phyloP scores from a whole-genome alignment of 2,797 vertebrate species.

The Schizothorax lantsangensis region DNA sequence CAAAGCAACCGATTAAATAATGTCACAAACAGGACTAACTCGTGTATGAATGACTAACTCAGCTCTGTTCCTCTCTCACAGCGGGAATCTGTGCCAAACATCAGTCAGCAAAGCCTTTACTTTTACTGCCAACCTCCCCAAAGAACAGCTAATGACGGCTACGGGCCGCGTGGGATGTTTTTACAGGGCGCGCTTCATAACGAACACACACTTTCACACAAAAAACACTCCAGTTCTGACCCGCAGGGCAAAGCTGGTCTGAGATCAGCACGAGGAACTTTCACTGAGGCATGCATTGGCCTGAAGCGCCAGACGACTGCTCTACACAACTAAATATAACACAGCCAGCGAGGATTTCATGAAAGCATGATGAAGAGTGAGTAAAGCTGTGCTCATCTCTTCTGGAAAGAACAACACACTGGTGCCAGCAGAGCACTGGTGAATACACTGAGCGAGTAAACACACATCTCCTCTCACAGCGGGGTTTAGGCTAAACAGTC shows the following conservation, averaged over 20 bases:
- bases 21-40: background rate
- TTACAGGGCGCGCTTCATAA: background rate
- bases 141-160: conserved; percentile 65
- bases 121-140: conserved; percentile 65
- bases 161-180: background rate
- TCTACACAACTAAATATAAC: background rate
- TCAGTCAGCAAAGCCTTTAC: conserved; percentile 66
- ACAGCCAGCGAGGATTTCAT: conserved; percentile 53
- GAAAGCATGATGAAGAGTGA: conserved; percentile 74
- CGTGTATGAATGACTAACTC: too few relatives aligned
- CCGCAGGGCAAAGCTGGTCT: background rate
- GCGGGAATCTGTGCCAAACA: conserved; percentile 68
- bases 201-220: background rate
- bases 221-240: background rate
- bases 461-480: too few relatives aligned
- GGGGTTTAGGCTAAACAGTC: too few relatives aligned
- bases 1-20: background rate
- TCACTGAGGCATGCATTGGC: background rate
- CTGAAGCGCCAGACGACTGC: background rate
- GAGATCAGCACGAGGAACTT: background rate
- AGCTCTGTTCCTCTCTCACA: conserved; percentile 24
- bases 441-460: too few relatives aligned
- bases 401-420: conserved; percentile 65
- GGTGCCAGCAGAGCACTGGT: background rate
- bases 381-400: conserved; percentile 71